Evolutionary conservation across 1,140 invertebrate species (phyloP).

Genomic region (Anastrepha obliqua): DNA sequence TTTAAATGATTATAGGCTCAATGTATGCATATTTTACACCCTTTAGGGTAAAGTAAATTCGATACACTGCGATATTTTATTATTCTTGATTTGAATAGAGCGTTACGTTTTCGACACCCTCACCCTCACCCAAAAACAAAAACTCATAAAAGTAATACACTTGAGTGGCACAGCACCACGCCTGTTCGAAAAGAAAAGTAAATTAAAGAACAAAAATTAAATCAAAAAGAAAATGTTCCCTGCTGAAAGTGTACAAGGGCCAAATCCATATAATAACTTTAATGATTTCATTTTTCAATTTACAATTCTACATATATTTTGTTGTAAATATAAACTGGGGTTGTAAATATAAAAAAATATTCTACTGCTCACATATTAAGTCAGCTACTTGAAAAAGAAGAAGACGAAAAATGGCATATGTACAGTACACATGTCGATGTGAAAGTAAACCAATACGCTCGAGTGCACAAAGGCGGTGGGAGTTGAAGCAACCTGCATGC

Average conservation of each 20-base stretch:
- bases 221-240: neutral
- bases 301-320: neutral
- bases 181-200: neutral
- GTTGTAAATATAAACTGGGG: neutral
- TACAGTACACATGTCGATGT: neutral
- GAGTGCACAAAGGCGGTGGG: neutral
- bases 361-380: neutral
- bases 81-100: neutral
- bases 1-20: too few species aligned
- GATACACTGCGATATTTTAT: too few species aligned
- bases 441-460: neutral
- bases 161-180: neutral
- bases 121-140: neutral
- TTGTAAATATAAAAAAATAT: neutral
- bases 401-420: neutral
- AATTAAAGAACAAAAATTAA: neutral
- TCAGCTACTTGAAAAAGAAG: neutral
- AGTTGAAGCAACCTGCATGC: constrained; percentile 25
- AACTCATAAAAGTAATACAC: neutral
- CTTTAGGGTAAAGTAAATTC: too few species aligned
- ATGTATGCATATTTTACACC: too few species aligned
- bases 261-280: too few species aligned
- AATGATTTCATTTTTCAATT: constrained; percentile 30
- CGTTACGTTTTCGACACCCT: neutral
- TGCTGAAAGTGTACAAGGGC: neutral